Conservation (phyloP, 2,797 vertebrate species). For the Spinibarbus caldwelli region DNA sequence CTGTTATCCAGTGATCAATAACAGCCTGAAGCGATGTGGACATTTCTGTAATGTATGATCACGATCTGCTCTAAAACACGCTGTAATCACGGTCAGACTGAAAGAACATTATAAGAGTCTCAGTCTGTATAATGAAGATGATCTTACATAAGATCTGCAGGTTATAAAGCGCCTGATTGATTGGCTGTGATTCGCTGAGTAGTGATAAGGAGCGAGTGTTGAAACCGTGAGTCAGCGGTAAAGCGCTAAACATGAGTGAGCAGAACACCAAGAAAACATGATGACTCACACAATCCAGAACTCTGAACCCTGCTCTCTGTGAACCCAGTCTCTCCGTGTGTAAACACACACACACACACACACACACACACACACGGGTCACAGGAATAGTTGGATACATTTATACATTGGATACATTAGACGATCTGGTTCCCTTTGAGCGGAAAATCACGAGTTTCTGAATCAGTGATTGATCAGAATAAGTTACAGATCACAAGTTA, state of each 20-base stretch:
- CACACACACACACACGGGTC: too few species aligned
- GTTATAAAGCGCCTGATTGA: neutral
- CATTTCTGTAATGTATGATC: too few species aligned
- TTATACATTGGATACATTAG: too few species aligned
- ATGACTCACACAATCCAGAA: slow-evolving; percentile 11
- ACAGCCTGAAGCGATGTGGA: neutral
- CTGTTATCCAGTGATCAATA: neutral
- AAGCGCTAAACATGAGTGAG: slow-evolving; percentile 38
- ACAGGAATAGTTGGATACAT: too few species aligned
- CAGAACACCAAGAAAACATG: neutral
- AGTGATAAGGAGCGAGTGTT: slow-evolving; percentile 17
- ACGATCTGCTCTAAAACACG: neutral
- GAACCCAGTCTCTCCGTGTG: too few species aligned
- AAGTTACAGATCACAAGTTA: too few species aligned
- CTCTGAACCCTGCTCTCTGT: neutral
- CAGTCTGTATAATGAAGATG: neutral
- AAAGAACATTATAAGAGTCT: neutral
- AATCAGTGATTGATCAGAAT: too few species aligned
- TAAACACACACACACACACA: neutral
- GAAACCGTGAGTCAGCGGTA: slow-evolving; percentile 33
- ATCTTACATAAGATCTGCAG: too few species aligned
- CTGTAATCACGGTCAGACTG: neutral
- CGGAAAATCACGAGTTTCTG: too few species aligned
- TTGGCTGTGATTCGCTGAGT: neutral
- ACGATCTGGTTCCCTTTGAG: too few species aligned